A percentile compares a stretch with the other conserved stretches of the same genome.
These are phyloP conservation scores for Brachyhypopomus occidentalis DNA, from an alignment of 2,113 vertebrate species.

Conservation along the genomic window DNA sequence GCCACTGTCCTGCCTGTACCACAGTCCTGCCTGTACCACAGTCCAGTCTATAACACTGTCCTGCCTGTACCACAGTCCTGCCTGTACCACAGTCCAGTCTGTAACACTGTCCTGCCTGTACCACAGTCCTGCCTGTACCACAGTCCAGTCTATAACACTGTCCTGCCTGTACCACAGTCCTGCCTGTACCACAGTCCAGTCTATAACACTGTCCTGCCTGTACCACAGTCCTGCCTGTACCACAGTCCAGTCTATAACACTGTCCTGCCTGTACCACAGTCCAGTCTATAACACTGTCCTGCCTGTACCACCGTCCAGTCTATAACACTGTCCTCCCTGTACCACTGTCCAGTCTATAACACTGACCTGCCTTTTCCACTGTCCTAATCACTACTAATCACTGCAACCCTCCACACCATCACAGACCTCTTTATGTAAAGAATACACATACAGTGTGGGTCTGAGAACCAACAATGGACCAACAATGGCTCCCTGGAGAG, in stretches of 20 bases:
- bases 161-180: neutral
- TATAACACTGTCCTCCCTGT: neutral
- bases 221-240: neutral
- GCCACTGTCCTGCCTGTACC: neutral
- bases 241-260: neutral
- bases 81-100: neutral
- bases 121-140: neutral
- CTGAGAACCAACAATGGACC: constrained; percentile 55
- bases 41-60: neutral
- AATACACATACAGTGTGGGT: neutral
- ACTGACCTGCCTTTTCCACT: no score
- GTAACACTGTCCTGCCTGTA: neutral
- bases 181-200: neutral
- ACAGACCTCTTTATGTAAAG: neutral
- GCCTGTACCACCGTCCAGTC: constrained; percentile 4
- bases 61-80: constrained; percentile 5
- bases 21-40: neutral
- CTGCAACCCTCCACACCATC: constrained; percentile 39
- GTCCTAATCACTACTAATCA: constrained; percentile 15
- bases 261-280: neutral
- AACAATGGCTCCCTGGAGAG: constrained; percentile 28
- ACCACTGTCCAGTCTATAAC: neutral
- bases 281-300: neutral
- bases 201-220: neutral
- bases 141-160: neutral